Base-by-base conservation (phyloP, 2,888 invertebrate genomes). In the Drosophila cracens region DNA sequence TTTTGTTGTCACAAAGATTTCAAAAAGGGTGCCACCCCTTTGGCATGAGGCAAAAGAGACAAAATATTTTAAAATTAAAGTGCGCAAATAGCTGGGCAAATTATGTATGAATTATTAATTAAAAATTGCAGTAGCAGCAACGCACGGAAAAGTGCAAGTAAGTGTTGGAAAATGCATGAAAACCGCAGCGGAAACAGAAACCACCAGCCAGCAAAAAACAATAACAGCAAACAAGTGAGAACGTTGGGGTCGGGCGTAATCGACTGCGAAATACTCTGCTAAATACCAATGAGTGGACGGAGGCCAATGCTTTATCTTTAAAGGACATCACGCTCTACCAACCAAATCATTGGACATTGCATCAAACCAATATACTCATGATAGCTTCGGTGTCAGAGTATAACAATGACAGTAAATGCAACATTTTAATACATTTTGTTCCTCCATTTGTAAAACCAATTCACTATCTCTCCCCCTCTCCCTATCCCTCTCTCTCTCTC, bases 91-190 rank as follows among this genome's bases (percentile, higher is more conserved):
- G 48, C 51, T 58, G 46, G 33, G 31, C 63, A 65, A 74, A 80
- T 74, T 68, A 68, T 56, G 25, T 51, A 82, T 79, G 65, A 82
- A 84, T 79, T 77, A 79, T 84, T 84, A 77, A 74, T 76, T 76
- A 72, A 68, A 82, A 69, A 76, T 66, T 69, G 36, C 34, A 58
- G 40, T 46, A 31, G 11, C 16, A 68, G 33, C 49, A 48, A 43
- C 29, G 48, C 60, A 60, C 59, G 31, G 21, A 33, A 63, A 53
- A 57, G 46, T 29, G 58, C 34, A 70, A 65, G 58, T 58, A 58
- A 64, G 52, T 59, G 43, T 33, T 58, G 69, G 36, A n/a, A 56
- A 70, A 59, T 46, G 46, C 52, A 48, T 58, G 46, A 53, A 25
- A 74, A 27, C 54, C 36, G 49, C 54, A 63, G 43, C 52, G 21